A percentile compares a stretch with the other conserved stretches of the same genome.
These are phyloP conservation scores for Stenodema calcarata DNA, from an alignment of 2,888 invertebrate genomes.

Conservation along the genomic window DNA sequence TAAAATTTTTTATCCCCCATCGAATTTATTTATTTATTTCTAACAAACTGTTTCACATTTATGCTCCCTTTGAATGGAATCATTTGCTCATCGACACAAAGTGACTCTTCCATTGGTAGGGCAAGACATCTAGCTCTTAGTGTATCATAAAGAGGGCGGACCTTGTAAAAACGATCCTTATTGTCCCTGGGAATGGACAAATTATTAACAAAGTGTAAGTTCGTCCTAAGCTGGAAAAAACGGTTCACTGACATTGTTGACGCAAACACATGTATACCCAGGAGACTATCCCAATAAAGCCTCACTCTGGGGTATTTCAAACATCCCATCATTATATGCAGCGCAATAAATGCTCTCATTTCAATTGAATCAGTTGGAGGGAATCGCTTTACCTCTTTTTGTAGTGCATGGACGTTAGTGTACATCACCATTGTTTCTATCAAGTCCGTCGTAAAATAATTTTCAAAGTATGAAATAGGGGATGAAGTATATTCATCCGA, in stretches of 20 bases:
- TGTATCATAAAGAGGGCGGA: constrained; percentile 40
- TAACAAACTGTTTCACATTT: constrained; percentile 56
- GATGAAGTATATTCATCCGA: background rate
- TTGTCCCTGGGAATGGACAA: background rate
- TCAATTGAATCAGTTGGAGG: background rate
- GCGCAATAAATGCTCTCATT: background rate
- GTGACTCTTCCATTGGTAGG: constrained; percentile 20
- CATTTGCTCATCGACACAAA: constrained; percentile 51
- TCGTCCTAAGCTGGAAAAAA: background rate
- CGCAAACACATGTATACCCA: background rate
- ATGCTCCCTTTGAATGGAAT: constrained; percentile 57
- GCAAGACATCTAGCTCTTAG: constrained; percentile 4
- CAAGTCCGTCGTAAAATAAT: background rate
- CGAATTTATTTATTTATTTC: constrained; percentile 53
- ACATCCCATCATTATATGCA: background rate
- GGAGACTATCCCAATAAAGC: background rate
- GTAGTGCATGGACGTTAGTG: background rate
- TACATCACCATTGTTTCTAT: background rate
- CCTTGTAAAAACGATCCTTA: constrained; percentile 46
- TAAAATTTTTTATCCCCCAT: constrained; percentile 56
- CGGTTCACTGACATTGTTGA: background rate
- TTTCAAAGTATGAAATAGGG: background rate
- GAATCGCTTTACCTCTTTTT: background rate
- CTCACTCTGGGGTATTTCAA: background rate
- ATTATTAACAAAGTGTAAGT: background rate